Conservation (phyloP, 2,113 vertebrate species). For the Lycocorax pyrrhopterus region DNA sequence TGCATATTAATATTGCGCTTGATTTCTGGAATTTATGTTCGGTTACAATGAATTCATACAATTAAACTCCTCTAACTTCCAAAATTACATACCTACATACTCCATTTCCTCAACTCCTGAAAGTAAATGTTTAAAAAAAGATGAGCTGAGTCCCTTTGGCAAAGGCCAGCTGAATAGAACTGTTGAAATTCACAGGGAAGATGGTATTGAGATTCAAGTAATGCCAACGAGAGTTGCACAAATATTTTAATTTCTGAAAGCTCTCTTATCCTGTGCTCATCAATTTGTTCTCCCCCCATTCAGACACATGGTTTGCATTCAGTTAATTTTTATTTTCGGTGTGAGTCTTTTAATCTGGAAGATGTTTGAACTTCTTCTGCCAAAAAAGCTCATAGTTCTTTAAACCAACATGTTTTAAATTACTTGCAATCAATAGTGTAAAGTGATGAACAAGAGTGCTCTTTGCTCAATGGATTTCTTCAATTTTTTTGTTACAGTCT, state of each 20-base stretch:
- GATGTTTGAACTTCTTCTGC: not conserved
- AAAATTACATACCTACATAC: not conserved
- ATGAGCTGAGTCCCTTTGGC: not conserved
- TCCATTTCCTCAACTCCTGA: not conserved
- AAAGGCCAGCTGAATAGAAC: not conserved
- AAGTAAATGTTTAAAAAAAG: not conserved
- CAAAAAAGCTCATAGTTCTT: not conserved
- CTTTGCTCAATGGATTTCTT: not conserved
- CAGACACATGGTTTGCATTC: not conserved
- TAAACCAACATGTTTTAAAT: not conserved
- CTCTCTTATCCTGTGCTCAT: not conserved
- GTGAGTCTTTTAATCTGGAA: not conserved
- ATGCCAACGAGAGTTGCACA: not conserved
- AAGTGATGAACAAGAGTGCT: not conserved
- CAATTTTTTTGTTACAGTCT: not conserved
- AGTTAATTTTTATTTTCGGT: not conserved
- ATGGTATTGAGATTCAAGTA: not conserved
- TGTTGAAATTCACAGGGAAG: not conserved
- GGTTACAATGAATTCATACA: not conserved
- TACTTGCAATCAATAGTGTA: not conserved
- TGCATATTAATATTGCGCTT: not conserved
- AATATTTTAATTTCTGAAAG: not conserved
- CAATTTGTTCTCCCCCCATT: not conserved
- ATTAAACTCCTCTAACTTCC: not conserved
- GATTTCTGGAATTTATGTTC: not conserved